Percentiles rank a stretch among this genome's conserved stretches.
Evolutionary conservation across 2,113 vertebrate species (phyloP).

Genomic region (Dicerorhinus sumatrensis): DNA sequence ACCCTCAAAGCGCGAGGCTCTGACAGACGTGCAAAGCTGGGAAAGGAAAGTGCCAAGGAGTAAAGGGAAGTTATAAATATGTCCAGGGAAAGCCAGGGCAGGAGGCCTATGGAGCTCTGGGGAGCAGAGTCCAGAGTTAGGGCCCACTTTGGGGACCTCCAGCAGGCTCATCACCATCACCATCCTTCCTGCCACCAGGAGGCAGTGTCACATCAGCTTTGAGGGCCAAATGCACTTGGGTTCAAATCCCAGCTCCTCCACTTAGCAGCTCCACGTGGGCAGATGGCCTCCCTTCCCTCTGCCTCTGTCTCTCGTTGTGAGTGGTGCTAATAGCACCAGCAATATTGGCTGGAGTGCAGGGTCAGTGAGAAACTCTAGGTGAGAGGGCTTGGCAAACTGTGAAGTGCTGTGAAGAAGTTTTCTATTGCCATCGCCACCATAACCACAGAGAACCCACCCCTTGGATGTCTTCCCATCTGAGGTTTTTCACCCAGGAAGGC

Average conservation of each 20-base stretch:
- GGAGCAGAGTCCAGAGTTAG: not conserved
- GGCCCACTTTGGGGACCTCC: not conserved
- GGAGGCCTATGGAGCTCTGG: not conserved
- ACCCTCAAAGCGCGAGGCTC: not conserved
- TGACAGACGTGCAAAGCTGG: not conserved
- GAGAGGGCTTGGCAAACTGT: not conserved
- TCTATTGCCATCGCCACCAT: not conserved
- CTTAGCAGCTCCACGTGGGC: not conserved
- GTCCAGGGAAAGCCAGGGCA: not conserved
- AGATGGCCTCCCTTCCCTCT: not conserved
- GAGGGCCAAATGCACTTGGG: not conserved
- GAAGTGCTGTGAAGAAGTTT: not conserved
- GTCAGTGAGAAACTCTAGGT: not conserved
- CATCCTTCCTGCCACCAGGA: not conserved
- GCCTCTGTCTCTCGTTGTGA: not conserved
- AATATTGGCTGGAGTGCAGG: not conserved
- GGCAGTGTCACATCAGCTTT: not conserved
- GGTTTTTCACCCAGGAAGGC: not conserved
- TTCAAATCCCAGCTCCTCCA: not conserved
- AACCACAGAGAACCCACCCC: not conserved
- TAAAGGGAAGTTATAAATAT: conserved; percentile 57
- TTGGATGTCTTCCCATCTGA: not conserved
- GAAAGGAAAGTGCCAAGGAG: conserved; percentile 57
- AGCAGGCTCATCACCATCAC: no score
- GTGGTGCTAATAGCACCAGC: not conserved